These are phyloP conservation scores for Dascyllus trimaculatus DNA, from an alignment of 2,113 vertebrate genomes.

Conservation along the genomic window DNA sequence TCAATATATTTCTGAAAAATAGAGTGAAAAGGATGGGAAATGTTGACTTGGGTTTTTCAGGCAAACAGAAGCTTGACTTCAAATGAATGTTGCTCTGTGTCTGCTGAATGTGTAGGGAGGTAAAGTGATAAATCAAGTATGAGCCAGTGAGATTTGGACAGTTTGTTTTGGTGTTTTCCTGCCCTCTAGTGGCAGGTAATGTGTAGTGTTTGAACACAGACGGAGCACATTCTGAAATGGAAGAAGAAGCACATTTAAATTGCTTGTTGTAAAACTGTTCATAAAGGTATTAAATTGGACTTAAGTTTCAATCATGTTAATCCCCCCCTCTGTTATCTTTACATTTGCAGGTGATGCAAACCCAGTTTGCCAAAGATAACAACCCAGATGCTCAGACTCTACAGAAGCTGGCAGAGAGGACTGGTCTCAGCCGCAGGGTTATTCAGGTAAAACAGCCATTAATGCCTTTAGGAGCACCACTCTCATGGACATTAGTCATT, in stretches of 20 bases:
- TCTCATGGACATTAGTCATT: background rate
- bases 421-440: conserved; percentile 92
- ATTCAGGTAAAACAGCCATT: conserved; percentile 72
- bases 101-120: background rate
- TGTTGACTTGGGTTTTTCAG: background rate
- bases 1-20: background rate
- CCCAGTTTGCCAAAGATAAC: conserved; percentile 98
- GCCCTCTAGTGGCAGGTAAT: conserved; percentile 20
- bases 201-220: background rate
- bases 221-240: background rate
- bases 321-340: background rate
- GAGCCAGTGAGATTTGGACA: background rate
- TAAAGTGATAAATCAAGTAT: background rate
- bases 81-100: background rate
- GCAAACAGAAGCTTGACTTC: background rate
- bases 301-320: background rate
- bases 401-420: conserved; percentile 96
- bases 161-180: conserved; percentile 5
- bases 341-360: conserved; percentile 94
- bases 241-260: too few species aligned
- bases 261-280: too few species aligned
- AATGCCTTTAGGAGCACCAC: too few species aligned
- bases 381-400: conserved; percentile 98
- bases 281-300: background rate
- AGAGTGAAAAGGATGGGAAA: background rate